Percentiles rank a stretch among this genome's conserved stretches.
Evolutionary conservation across 2,888 invertebrate genomes (phyloP).

Genomic region (Hesperia comma): DNA sequence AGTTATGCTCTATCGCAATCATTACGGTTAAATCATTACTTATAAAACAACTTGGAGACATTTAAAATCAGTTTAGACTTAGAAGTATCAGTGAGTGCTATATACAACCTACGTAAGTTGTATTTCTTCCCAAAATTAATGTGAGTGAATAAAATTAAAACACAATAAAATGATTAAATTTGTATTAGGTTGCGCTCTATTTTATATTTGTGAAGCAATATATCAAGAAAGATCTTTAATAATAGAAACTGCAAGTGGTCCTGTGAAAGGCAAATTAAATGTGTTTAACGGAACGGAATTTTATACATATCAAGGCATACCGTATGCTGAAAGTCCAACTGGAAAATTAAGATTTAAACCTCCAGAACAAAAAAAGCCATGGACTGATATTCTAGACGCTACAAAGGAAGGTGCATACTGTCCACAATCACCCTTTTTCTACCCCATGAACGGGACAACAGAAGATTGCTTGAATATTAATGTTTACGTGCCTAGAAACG

Average conservation of each 20-base stretch:
- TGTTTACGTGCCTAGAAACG: constrained; percentile 47
- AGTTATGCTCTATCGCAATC: too few species aligned
- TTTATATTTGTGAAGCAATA: background rate
- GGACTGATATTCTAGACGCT: constrained; percentile 47
- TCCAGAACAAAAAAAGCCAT: constrained; percentile 49
- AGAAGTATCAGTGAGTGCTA: too few species aligned
- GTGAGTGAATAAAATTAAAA: too few species aligned
- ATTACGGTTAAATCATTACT: too few species aligned
- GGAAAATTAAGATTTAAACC: constrained; percentile 52
- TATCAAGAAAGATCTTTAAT: constrained; percentile 1
- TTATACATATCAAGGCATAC: constrained; percentile 51
- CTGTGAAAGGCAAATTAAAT: constrained; percentile 47
- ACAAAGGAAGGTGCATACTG: constrained; percentile 47
- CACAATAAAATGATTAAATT: background rate
- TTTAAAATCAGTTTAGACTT: too few species aligned
- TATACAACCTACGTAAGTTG: too few species aligned
- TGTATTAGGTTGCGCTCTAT: constrained; percentile 6
- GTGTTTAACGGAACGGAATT: constrained; percentile 41
- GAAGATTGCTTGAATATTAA: constrained; percentile 53
- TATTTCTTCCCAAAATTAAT: too few species aligned
- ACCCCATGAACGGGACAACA: constrained; percentile 44
- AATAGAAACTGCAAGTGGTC: constrained; percentile 40
- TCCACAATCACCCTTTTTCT: constrained; percentile 44
- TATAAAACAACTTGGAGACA: too few species aligned
- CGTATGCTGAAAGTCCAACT: constrained; percentile 51